Evolutionary conservation across 2,888 invertebrate species (phyloP).

Genomic region (Netelia virgata): DNA sequence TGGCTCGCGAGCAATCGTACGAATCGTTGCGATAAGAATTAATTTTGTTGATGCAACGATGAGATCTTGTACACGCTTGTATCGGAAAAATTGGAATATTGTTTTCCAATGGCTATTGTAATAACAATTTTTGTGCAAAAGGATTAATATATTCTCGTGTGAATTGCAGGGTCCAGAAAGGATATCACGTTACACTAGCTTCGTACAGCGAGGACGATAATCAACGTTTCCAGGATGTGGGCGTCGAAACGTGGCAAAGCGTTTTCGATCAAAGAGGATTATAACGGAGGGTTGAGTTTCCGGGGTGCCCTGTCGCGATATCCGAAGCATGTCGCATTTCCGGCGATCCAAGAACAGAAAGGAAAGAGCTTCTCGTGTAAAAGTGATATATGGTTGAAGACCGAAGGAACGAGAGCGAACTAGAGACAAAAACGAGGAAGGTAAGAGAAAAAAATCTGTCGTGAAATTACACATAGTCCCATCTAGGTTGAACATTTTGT

Average conservation of each 20-base stretch:
- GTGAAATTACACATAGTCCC: constrained; percentile 63
- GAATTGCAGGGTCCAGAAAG: not conserved
- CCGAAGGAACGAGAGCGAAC: constrained; percentile 40
- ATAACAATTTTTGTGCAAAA: no score
- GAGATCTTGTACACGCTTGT: no score
- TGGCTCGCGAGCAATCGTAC: not conserved
- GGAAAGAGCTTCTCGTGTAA: constrained; percentile 10
- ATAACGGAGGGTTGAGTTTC: constrained; percentile 12
- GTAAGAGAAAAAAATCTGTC: constrained; percentile 7
- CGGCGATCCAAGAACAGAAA: not conserved
- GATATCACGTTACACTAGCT: not conserved
- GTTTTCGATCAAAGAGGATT: constrained; percentile 38
- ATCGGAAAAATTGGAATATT: no score
- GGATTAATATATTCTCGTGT: not conserved
- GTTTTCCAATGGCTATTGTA: no score
- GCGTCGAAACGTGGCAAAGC: constrained; percentile 6
- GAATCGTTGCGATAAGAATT: no score
- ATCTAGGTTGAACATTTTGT: constrained; percentile 47
- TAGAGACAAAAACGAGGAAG: not conserved
- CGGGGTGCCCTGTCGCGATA: constrained; percentile 1
- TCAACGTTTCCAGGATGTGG: not conserved
- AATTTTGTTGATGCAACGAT: no score
- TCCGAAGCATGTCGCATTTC: constrained; percentile 17
- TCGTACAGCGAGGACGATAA: not conserved
- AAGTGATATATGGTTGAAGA: constrained; percentile 18